A percentile compares a stretch with the other conserved stretches of the same genome.
phyloP scores from a whole-genome alignment of 2,113 vertebrate species.

The Puntigrus tetrazona region DNA sequence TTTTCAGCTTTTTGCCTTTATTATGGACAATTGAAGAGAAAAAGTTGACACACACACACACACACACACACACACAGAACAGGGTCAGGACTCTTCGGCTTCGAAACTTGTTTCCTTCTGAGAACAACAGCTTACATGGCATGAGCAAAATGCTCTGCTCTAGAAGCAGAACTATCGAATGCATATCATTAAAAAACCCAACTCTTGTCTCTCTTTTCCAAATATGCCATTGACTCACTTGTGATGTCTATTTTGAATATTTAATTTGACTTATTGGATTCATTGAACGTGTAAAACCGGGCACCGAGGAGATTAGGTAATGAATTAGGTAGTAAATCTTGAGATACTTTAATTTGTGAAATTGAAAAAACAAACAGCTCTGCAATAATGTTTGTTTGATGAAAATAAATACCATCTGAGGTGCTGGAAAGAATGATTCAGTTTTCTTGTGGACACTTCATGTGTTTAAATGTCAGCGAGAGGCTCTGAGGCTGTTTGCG shows the following conservation, averaged over 20 bases:
- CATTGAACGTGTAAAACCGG: constrained; percentile 47
- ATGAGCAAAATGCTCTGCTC: neutral
- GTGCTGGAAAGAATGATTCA: neutral
- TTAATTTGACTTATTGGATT: constrained; percentile 39
- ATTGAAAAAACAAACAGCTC: too few relatives aligned
- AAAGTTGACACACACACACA: neutral
- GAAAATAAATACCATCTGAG: neutral
- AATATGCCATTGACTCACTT: constrained; percentile 26
- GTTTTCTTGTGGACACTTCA: constrained; percentile 64
- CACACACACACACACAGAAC: neutral
- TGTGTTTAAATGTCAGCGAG: neutral
- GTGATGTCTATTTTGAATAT: constrained; percentile 35
- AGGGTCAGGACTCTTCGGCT: neutral
- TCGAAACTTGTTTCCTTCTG: neutral
- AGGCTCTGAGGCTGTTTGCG: neutral
- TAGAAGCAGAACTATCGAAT: constrained; percentile 51
- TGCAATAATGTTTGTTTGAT: neutral
- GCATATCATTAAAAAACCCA: neutral
- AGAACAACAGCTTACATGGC: neutral
- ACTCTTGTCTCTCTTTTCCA: constrained; percentile 4
- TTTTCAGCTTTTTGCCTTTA: neutral
- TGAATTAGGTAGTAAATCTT: neutral
- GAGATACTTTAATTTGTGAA: neutral
- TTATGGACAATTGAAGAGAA: neutral
- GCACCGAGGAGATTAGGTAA: constrained; percentile 26